phyloP scores from a whole-genome alignment of 2,888 invertebrate species.

The Pharmacophagus antenor region DNA sequence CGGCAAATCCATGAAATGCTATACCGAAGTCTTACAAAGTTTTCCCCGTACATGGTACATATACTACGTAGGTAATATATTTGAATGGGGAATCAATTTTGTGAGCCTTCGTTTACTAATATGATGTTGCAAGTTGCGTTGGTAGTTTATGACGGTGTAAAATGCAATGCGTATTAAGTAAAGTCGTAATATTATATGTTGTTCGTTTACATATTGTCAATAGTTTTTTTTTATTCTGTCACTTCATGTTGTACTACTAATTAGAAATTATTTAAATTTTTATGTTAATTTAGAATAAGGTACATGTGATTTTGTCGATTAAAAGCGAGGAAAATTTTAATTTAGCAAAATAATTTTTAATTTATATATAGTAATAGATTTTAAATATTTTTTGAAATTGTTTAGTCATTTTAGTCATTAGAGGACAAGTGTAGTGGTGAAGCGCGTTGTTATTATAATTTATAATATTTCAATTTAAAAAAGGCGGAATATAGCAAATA shows the following conservation, averaged over 20 bases:
- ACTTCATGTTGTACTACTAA: not conserved
- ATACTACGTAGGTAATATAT: constrained; percentile 26
- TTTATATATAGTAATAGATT: too few relatives aligned
- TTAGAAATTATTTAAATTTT: too few relatives aligned
- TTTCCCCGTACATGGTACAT: constrained; percentile 16
- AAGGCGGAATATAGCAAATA: too few relatives aligned
- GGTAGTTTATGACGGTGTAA: constrained; percentile 34
- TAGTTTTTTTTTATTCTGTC: not conserved
- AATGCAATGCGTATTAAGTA: constrained; percentile 38
- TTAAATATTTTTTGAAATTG: too few relatives aligned
- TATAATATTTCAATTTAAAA: too few relatives aligned
- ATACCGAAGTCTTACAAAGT: constrained; percentile 25
- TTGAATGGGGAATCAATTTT: constrained; percentile 32
- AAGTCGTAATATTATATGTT: constrained; percentile 25
- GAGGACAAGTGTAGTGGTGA: too few relatives aligned
- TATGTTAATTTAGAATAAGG: too few relatives aligned
- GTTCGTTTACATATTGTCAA: not conserved
- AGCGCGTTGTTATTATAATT: too few relatives aligned
- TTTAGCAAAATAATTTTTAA: too few relatives aligned
- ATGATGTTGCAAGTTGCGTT: constrained; percentile 30
- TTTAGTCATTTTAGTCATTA: too few relatives aligned
- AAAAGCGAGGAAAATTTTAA: too few relatives aligned
- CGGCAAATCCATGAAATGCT: constrained; percentile 29
- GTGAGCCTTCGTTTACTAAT: constrained; percentile 32
- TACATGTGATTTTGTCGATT: too few relatives aligned